phyloP scores from a whole-genome alignment of 2,888 invertebrate species.

The Steromphala cineraria region DNA sequence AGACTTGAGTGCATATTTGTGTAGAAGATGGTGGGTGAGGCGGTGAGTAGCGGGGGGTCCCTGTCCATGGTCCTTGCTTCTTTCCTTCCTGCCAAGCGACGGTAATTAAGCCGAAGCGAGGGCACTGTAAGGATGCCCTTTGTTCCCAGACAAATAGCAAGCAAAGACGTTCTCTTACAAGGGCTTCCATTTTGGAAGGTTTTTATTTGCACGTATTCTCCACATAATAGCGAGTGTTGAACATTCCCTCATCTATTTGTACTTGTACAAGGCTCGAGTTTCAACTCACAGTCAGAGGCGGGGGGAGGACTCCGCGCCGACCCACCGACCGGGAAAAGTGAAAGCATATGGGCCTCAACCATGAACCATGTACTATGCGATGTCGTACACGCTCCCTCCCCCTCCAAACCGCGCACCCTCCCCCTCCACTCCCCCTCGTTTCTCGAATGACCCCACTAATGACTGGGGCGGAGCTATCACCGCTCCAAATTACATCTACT shows the following conservation, averaged over 20 bases:
- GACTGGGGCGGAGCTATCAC: slow-evolving; percentile 2
- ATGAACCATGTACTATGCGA: not conserved
- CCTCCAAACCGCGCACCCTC: not conserved
- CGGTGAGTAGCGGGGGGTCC: not conserved
- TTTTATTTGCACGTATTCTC: slow-evolving; percentile 2
- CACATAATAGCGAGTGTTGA: slow-evolving; percentile 8
- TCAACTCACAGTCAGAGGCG: not conserved
- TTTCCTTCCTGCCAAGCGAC: not conserved
- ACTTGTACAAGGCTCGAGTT: not conserved
- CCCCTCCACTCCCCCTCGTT: not conserved
- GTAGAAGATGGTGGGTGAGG: not conserved
- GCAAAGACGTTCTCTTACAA: slow-evolving; percentile 6
- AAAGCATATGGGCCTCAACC: slow-evolving; percentile 14
- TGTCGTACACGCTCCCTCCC: not conserved
- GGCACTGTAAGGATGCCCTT: not conserved
- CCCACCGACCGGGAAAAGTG: not conserved
- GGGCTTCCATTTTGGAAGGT: slow-evolving; percentile 1
- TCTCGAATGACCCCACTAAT: slow-evolving; percentile 13
- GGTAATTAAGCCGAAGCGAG: not conserved
- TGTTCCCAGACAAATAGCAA: not conserved
- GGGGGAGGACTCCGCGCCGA: not conserved
- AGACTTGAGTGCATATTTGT: slow-evolving; percentile 9
- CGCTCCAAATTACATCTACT: slow-evolving; percentile 15
- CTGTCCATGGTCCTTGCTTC: not conserved
- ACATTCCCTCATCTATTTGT: slow-evolving; percentile 7